A percentile compares a stretch with the other conserved stretches of the same genome.
Conservation (phyloP, 2,888 invertebrate species). For the Pristionchus entomophagus region DNA sequence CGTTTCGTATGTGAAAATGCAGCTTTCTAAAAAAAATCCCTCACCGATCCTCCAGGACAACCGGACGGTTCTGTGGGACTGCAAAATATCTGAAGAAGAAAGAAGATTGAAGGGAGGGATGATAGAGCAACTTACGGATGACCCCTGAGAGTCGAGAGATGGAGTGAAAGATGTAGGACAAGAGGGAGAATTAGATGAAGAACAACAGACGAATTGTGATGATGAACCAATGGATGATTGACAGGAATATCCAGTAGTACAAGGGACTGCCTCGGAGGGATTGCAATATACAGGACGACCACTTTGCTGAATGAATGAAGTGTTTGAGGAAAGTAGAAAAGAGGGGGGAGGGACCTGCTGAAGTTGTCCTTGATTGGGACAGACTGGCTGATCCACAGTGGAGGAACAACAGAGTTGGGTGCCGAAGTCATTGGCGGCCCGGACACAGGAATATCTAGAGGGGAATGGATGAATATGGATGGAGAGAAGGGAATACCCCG, state of each 20-base stretch:
- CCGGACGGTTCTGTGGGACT: conserved; percentile 46
- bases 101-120: not conserved
- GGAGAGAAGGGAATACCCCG: conserved; percentile 53
- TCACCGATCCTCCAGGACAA: conserved; percentile 49
- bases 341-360: conserved; percentile 46
- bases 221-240: conserved; percentile 54
- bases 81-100: conserved; percentile 50
- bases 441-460: conserved; percentile 57
- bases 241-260: conserved; percentile 62
- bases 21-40: no score
- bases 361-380: conserved; percentile 63
- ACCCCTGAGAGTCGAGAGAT: conserved; percentile 55
- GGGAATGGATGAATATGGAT: not conserved
- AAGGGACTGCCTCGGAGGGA: conserved; percentile 52
- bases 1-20: no score
- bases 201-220: conserved; percentile 62
- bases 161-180: conserved; percentile 69
- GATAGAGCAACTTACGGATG: conserved; percentile 50
- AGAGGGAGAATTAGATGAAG: conserved; percentile 51
- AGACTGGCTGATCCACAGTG: conserved; percentile 54
- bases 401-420: conserved; percentile 64
- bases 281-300: conserved; percentile 61
- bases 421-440: conserved; percentile 55
- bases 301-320: conserved; percentile 52
- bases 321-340: not conserved